Evolutionary conservation across 2,797 vertebrate genomes (phyloP).

Genomic region (Brachyrhaphis roseni): DNA sequence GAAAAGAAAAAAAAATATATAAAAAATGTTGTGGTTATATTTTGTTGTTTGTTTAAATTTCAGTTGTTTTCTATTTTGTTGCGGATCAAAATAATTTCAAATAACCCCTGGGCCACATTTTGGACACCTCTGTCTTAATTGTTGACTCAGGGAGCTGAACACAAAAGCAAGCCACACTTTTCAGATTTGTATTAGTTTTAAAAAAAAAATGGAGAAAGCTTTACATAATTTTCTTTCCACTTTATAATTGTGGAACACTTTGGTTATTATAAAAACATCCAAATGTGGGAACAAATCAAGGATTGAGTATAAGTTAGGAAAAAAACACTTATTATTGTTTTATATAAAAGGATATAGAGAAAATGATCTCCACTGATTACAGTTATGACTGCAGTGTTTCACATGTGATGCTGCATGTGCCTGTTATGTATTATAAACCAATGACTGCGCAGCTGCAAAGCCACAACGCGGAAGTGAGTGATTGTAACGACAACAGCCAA

Average conservation of each 20-base stretch:
- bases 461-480: background rate
- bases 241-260: background rate
- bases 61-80: too few relatives aligned
- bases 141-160: background rate
- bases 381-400: background rate
- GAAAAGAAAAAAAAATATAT: too few relatives aligned
- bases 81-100: too few relatives aligned
- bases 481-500: rapidly evolving
- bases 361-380: background rate
- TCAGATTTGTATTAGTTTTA: background rate
- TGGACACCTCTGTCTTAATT: background rate
- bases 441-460: background rate
- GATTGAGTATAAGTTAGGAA: background rate
- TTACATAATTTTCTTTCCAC: background rate
- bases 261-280: background rate
- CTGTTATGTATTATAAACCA: slow-evolving; percentile 3
- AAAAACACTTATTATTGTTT: background rate
- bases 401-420: slow-evolving; percentile 18
- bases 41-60: too few relatives aligned
- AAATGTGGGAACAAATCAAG: background rate
- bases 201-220: background rate
- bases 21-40: too few relatives aligned
- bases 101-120: too few relatives aligned
- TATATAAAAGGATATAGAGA: background rate
- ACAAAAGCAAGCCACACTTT: background rate